Base-by-base conservation (phyloP, 2,888 invertebrate genomes). In the Acrobasis repandana region DNA sequence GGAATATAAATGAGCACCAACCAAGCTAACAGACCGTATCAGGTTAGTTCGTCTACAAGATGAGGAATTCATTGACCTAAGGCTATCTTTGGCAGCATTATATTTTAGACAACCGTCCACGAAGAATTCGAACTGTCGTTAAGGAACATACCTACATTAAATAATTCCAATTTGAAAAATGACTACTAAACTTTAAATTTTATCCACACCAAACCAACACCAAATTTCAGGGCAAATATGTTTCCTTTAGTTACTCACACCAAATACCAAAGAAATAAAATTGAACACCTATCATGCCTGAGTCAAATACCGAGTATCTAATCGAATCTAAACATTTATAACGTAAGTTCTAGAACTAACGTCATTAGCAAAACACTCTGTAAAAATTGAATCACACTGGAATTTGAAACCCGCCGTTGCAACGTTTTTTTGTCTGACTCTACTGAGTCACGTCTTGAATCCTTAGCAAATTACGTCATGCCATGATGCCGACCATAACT, bases 1-100 rank as follows among this genome's bases (percentile, higher is more conserved):
- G 66, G 89, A 89, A 90, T 90, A 85, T 80, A 81, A 90, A 90
- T 88, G 75, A 82, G 80, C 74, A 69, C 50, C 58, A 43, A 14
- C 38, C 38, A 14, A 11, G 43, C 43, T 5, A 64, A 60, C 62
- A 60, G 58, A 36, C 60, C 61, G 62, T 72, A 73, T 75, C 70
- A 66, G 61, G 60, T 62, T 67, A 67, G 65, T 64, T 67, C 61
- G 73, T 69, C 73, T 66, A 15, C 49, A 15, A 62, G 62, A 63
- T 60, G 63, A 63, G 56, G 61, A 58, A 62, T 62, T 57, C 56
- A 54, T 52, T 58, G 51, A 48, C 61, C 56, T 46, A n/a, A 49
- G 14, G 14, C 56, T 48, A 58, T 59, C 51, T 65, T 65, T 58
- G 56, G 60, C 38, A 58, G 49, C 48, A 47, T 58, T 48, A 49